A percentile compares a stretch with the other conserved stretches of the same genome.
These are phyloP conservation scores for Battus philenor DNA, from an alignment of 1,140 invertebrate species.

Conservation along the genomic window DNA sequence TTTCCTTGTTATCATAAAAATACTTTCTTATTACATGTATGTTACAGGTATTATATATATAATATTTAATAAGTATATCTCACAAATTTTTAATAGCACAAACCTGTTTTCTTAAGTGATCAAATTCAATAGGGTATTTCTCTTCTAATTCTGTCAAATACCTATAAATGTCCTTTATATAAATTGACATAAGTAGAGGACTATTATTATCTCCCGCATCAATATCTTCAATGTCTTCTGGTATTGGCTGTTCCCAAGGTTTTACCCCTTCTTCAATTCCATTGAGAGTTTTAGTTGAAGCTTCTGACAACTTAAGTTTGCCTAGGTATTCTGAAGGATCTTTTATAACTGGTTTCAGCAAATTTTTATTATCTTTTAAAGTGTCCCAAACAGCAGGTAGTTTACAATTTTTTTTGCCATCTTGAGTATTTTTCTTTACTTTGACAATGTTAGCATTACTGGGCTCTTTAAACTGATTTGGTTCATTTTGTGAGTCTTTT, in stretches of 20 bases:
- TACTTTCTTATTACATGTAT: too few relatives aligned
- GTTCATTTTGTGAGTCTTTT: constrained; percentile 43
- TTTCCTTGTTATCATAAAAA: too few relatives aligned
- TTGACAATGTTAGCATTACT: constrained; percentile 29
- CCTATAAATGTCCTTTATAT: constrained; percentile 90
- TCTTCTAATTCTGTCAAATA: constrained; percentile 86
- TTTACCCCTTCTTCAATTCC: constrained; percentile 1
- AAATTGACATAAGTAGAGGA: constrained; percentile 86
- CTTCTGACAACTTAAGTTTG: constrained; percentile 45
- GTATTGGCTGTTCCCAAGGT: constrained; percentile 32
- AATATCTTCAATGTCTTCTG: constrained; percentile 78
- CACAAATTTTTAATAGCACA: constrained; percentile 11
- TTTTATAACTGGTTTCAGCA: constrained; percentile 45
- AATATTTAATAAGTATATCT: too few relatives aligned
- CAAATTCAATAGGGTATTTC: constrained; percentile 77
- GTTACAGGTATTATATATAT: too few relatives aligned
- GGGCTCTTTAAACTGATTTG: constrained; percentile 33
- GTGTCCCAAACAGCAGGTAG: constrained; percentile 42
- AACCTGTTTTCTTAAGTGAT: constrained; percentile 81
- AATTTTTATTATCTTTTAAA: constrained; percentile 32
- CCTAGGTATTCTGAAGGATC: constrained; percentile 50
- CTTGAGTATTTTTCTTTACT: constrained; percentile 35
- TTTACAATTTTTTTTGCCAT: constrained; percentile 41
- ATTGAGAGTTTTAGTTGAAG: constrained; percentile 14
- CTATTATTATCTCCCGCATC: constrained; percentile 81